Evolutionary conservation across 2,797 vertebrate genomes (phyloP).

Genomic region (Lophotriccus pileatus): DNA sequence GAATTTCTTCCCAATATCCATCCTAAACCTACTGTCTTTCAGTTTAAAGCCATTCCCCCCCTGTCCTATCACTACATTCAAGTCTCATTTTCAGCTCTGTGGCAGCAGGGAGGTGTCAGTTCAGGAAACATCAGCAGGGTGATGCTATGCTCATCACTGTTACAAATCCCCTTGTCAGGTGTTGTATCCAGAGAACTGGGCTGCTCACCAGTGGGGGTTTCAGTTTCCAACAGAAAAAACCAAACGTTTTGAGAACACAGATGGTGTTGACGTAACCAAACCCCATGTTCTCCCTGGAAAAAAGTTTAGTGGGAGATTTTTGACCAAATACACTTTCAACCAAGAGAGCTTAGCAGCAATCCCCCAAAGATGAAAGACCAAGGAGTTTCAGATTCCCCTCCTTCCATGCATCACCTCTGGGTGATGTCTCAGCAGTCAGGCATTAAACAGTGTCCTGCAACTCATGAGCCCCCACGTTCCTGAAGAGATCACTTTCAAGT

Average conservation of each 20-base stretch:
- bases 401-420: not conserved
- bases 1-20: not conserved
- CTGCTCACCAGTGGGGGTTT: not conserved
- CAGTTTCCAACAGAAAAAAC: not conserved
- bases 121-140: not conserved
- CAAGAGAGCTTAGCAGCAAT: not conserved
- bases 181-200: not conserved
- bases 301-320: not conserved
- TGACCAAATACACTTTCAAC: not conserved
- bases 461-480: fast-evolving
- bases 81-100: not conserved
- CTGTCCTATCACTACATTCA: not conserved
- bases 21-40: not conserved
- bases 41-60: not conserved
- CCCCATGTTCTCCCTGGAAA: not conserved
- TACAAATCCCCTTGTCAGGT: not conserved
- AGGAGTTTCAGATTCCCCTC: not conserved
- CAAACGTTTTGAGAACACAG: not conserved
- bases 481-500: constrained; percentile 6
- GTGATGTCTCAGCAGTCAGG: constrained; percentile 3
- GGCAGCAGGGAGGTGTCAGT: not conserved
- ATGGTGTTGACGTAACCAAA: not conserved
- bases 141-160: not conserved
- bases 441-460: not conserved
- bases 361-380: not conserved